A percentile compares a stretch with the other conserved stretches of the same genome.
phyloP scores from a whole-genome alignment of 37 sponge, comb jelly and placozoan species.

The Dysidea cf. avara region DNA sequence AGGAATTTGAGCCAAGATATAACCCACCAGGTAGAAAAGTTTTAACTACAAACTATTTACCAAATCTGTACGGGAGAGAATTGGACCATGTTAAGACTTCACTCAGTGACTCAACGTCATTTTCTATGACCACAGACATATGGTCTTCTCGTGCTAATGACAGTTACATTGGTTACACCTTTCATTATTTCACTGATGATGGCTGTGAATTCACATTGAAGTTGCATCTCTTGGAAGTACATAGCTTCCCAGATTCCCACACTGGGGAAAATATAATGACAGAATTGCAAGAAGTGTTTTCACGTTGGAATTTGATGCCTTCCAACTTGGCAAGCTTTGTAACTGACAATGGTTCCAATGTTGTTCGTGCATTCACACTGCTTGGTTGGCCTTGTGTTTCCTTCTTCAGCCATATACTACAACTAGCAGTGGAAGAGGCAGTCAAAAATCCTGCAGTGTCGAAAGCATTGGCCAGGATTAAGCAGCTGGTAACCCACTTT shows the following conservation, averaged over 20 bases:
- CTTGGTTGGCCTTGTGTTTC: conserved; percentile 23
- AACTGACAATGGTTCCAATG: conserved; percentile 24
- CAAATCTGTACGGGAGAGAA: conserved; percentile 12
- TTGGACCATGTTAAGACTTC: conserved; percentile 1
- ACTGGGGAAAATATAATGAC: conserved; percentile 15
- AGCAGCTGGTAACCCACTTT: conserved; percentile 21
- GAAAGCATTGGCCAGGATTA: conserved; percentile 10
- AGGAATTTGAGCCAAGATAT: conserved; percentile 34
- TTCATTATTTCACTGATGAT: too few relatives aligned
- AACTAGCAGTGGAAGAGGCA: conserved; percentile 2
- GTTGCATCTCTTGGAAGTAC: too few relatives aligned
- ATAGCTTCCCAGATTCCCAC: conserved; percentile 6
- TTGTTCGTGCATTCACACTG: conserved; percentile 23
- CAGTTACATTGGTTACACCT: too few relatives aligned
- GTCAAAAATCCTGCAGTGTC: conserved; percentile 6
- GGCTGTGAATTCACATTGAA: too few relatives aligned
- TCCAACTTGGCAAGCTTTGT: conserved; percentile 1
- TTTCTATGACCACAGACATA: conserved; percentile 1
- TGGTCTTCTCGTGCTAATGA: not conserved
- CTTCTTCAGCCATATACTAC: conserved; percentile 22
- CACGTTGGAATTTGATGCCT: not conserved
- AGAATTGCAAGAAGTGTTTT: conserved; percentile 18
- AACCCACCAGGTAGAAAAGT: conserved; percentile 21
- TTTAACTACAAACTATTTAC: conserved; percentile 17
- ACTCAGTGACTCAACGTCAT: not conserved